Evolutionary conservation across 2,797 vertebrate species (phyloP), one percentile per base, ranked within the genome.

Genomic region (Nannoperca australis): DNA sequence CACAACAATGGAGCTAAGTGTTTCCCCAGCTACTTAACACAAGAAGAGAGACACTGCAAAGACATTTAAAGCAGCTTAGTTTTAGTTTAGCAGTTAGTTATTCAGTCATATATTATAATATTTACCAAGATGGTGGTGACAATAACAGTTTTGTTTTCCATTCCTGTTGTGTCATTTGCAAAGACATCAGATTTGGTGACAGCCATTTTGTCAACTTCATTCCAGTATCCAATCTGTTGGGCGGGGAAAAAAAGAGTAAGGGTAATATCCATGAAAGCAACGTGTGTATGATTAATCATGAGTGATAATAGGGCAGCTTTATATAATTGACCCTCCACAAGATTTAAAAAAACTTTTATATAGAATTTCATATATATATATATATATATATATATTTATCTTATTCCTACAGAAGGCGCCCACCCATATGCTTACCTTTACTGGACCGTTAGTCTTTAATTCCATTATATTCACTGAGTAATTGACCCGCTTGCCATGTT

Each of bases 381-480:
- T 22, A 44, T 36, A 18, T 71, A 32, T 18, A 53, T 32, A 32
- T 32, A 5, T 32, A 32, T 32, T 27, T 32, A 27, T 5, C 54
- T 42, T 0, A 24, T 40, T 15, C 40, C 13, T 17, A 13, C 2
- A 13, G 1, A n/a, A 3, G 11, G 7, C 2, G 2, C 44, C 2
- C 3, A 45, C 12, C n/a, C 10, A 38, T 30, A 73, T 2, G 15
- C 73, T 79, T 96, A 99, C 98, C 96, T 99, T 99, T 22, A 98
- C 96, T 7, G 98, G 97, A 61, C 98, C 98, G 49, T 97, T 99
- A 36, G 92, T 99, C 95, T 99, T 99, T 79, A 99, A 94, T 73
- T 99, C 98, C 98, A 99, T 99, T 77, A 99, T 95, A 44, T 98
- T 98, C 84, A 99, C 97, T 4, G 97, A 98, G 91, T 98, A 99